phyloP scores from a whole-genome alignment of 2,888 invertebrate genomes.

The Pristionchus maxplancki region DNA sequence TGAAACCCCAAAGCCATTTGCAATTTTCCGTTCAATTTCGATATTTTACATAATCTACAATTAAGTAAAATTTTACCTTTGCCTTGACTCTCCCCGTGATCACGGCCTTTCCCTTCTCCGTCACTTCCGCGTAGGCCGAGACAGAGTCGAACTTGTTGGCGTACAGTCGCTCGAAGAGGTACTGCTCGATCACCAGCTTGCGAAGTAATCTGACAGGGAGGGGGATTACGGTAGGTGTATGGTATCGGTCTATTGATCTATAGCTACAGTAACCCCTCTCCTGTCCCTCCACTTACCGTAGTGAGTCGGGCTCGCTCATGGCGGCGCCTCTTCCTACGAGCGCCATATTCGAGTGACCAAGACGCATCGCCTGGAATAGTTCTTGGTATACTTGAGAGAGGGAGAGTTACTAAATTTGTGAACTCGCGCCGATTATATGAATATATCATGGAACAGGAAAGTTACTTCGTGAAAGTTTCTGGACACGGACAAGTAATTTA shows the following conservation, averaged over 20 bases:
- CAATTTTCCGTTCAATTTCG: too few species aligned
- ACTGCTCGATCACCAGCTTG: constrained; percentile 66
- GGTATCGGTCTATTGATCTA: neutral
- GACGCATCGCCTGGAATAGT: constrained; percentile 54
- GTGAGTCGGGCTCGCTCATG: constrained; percentile 66
- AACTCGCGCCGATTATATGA: neutral
- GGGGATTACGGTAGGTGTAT: neutral
- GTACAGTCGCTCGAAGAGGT: constrained; percentile 65
- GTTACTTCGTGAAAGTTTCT: neutral
- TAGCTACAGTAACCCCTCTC: neutral
- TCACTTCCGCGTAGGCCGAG: constrained; percentile 67
- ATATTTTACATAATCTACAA: too few species aligned
- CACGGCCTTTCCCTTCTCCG: constrained; percentile 62
- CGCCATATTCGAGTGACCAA: constrained; percentile 59
- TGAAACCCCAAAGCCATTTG: neutral
- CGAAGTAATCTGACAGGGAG: constrained; percentile 41
- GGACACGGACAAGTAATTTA: too few species aligned
- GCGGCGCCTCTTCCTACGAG: constrained; percentile 67
- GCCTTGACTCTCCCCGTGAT: constrained; percentile 54
- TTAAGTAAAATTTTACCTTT: too few species aligned
- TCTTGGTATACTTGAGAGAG: neutral
- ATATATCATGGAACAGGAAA: neutral
- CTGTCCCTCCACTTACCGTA: constrained; percentile 60
- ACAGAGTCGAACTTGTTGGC: constrained; percentile 59
- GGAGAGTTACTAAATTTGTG: neutral